Conservation (phyloP, 2,888 invertebrate species). For the Mactromeris polynyma region DNA sequence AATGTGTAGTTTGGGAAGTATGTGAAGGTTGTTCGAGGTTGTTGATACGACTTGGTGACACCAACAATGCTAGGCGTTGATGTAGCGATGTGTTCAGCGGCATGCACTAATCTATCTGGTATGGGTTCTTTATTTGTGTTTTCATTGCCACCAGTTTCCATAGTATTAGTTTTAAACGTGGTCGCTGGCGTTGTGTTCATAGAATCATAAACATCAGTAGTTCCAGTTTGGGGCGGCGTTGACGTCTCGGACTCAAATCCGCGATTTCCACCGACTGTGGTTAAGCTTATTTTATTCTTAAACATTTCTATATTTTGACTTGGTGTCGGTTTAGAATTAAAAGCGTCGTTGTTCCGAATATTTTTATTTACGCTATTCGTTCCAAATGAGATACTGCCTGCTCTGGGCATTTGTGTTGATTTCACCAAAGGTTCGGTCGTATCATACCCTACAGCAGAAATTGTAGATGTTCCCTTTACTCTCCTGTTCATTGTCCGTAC, state of each 20-base stretch:
- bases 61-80: background rate
- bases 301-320: background rate
- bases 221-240: background rate
- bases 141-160: background rate
- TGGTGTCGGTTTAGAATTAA: background rate
- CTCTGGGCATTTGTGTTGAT: background rate
- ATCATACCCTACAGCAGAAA: background rate
- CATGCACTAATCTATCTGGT: background rate
- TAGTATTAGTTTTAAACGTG: background rate
- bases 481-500: background rate
- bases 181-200: background rate
- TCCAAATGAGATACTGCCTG: background rate
- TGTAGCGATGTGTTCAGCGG: conserved; percentile 14
- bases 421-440: background rate
- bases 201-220: background rate
- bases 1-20: conserved; percentile 29
- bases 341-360: background rate
- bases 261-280: background rate
- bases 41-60: background rate
- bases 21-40: background rate
- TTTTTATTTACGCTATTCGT: background rate
- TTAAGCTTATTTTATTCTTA: background rate
- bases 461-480: background rate
- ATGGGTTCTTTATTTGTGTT: background rate
- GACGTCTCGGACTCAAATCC: background rate